Evolutionary conservation across 2,113 vertebrate genomes (phyloP), one percentile per base, ranked within the genome.

Genomic region (Epinephelus moara): DNA sequence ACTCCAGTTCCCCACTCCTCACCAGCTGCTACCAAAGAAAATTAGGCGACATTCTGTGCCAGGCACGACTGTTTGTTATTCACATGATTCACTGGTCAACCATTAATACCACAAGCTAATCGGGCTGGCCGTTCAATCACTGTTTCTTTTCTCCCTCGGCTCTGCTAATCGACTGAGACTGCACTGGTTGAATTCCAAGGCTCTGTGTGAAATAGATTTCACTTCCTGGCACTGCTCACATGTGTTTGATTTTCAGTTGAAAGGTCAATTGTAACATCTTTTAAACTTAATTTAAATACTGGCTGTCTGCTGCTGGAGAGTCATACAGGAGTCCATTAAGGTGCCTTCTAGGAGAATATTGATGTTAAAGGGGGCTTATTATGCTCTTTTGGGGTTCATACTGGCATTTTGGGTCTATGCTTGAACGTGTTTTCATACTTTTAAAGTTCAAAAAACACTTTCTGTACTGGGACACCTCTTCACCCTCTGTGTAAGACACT

Each of bases 11-110:
- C 30, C 33, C 23, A 3, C 50, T 64, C 50, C n/a, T 80, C 49
- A 55, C 78, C 73, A 75, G 84, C 87, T 88, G 85, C 70, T 40
- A 30, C 64, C 56, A 53, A 11, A 61, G 62, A 13, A 47, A 75
- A 70, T 27, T 30, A 56, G 57, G 30, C 6, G 55, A 49, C 56
- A 61, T 30, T 53, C 21, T 6, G 50, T 47, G 42, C 8, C 67
- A 72, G 61, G 59, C 45, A n/a, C 55, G 27, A 52, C 70, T 73
- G 73, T 71, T 79, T 90, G 56, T 69, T 84, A 75, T 91, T 90
- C 69, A 79, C 52, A 75, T 6, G 40, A 71, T 64, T 76, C 71
- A 50, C 17, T 0, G 15, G 23, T 37, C 60, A 60, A 6, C 50
- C 68, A 40, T 81, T 60, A 37, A 47, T 40, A 18, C 52, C 25